Base-by-base conservation (phyloP, 2,888 invertebrate species). In the Hydriomena furcata region DNA sequence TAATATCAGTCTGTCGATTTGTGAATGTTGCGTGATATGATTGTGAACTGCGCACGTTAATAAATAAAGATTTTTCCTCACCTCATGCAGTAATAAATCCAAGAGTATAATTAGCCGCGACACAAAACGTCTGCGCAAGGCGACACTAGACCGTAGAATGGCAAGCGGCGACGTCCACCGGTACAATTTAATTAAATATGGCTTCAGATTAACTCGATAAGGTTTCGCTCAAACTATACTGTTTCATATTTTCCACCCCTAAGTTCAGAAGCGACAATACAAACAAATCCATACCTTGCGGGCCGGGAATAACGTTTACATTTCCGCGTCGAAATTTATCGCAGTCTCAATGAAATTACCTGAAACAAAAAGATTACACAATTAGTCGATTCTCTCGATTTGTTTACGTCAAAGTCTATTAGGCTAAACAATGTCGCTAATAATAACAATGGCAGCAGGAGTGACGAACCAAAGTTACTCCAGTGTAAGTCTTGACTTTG, bases 111-210 rank as follows among this genome's bases (percentile, higher is more conserved):
- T 55, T 53, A 37, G 51, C 48, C 28, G 53, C 49, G 58, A 56
- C 61, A 61, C 64, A 57, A 68, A 61, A 70, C 63, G 85, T 78
- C 82, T 74, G 70, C 65, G 63, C 80, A 43, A 67, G 61, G 68
- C 61, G 75, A 66, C 73, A 58, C 69, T 66, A 65, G 73, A 67
- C 70, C 67, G 72, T 72, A 60, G 80, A 88, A 82, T 89, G 84
- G 70, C 70, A 76, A 55, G 66, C 58, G 61, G 66, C 77, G 64
- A 62, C 73, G 71, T 69, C 73, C 76, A 79, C 78, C 68, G 68
- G 71, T 73, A 84, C 87, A 90, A 89, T 90, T 86, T 86, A 90
- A 90, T 90, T 90, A 90, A 86, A 84, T 85, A 90, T 60, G 89
- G 89, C 87, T 90, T 90, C 89, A 79, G 89, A 90, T 90, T 90